Evolutionary conservation across 2,797 vertebrate species (phyloP).

Genomic region (Phoebastria nigripes): DNA sequence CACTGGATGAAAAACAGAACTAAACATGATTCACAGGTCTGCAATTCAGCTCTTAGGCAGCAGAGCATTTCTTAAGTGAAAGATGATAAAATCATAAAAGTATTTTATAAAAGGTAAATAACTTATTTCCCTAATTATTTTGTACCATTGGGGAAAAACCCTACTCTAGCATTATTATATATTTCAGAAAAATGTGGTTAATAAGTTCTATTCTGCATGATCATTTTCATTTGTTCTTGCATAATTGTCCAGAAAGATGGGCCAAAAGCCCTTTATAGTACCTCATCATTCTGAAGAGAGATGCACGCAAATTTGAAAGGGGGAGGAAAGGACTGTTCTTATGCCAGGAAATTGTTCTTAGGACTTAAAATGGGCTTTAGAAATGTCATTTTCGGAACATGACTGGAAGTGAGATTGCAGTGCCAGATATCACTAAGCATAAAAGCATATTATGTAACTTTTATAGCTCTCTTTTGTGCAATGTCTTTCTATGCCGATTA

Average conservation of each 20-base stretch:
- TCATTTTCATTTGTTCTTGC: background rate
- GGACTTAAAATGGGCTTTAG: conserved; percentile 31
- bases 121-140: background rate
- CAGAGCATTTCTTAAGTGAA: background rate
- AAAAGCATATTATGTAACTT: conserved; percentile 22
- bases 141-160: background rate
- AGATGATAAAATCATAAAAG: background rate
- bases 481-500: conserved; percentile 53
- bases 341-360: background rate
- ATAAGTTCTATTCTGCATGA: background rate
- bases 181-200: background rate
- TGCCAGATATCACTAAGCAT: conserved; percentile 30
- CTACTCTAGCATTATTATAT: background rate
- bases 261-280: background rate
- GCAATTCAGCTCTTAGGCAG: background rate
- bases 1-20: background rate
- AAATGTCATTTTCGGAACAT: conserved; percentile 11
- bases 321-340: background rate
- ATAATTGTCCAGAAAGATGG: background rate
- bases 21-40: background rate
- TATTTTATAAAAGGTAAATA: background rate
- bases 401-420: conserved; percentile 40
- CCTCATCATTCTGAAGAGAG: background rate
- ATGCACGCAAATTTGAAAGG: background rate
- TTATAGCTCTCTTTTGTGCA: conserved; percentile 44